Conservation (phyloP, 2,888 invertebrate genomes). For the Odontocerum albicorne region DNA sequence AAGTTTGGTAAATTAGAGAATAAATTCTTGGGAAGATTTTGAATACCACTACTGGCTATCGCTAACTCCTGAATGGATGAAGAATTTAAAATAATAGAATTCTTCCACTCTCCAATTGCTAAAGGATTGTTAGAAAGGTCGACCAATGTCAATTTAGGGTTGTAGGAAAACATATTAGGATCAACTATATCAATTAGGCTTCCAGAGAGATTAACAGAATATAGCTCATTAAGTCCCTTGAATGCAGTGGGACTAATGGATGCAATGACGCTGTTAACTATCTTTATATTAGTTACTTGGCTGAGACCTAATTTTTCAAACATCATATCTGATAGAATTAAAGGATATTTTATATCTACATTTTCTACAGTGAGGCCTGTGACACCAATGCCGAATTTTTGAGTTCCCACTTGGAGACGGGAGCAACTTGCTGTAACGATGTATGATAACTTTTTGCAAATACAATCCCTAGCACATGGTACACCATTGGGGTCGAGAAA, state of each 20-base stretch:
- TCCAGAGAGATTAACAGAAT: constrained; percentile 69
- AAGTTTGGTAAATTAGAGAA: constrained; percentile 67
- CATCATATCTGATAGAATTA: constrained; percentile 61
- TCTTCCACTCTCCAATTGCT: constrained; percentile 43
- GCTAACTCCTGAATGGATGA: constrained; percentile 70
- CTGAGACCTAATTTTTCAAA: constrained; percentile 66
- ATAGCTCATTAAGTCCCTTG: constrained; percentile 65
- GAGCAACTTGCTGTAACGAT: constrained; percentile 68
- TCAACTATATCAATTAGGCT: constrained; percentile 67
- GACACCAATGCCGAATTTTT: constrained; percentile 67
- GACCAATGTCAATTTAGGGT: constrained; percentile 65
- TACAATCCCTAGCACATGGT: constrained; percentile 65
- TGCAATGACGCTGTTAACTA: constrained; percentile 68
- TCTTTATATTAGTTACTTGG: constrained; percentile 66
- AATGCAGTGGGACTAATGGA: constrained; percentile 70
- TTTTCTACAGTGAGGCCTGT: constrained; percentile 68
- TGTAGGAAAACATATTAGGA: constrained; percentile 69
- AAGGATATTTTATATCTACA: constrained; percentile 59
- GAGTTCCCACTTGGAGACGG: constrained; percentile 65
- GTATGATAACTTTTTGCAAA: constrained; percentile 62
- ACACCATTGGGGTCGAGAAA: constrained; percentile 53
- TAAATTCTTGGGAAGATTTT: constrained; percentile 63
- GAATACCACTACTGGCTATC: constrained; percentile 69
- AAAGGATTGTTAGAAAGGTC: constrained; percentile 69
- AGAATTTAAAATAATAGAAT: constrained; percentile 58